A percentile compares a stretch with the other conserved stretches of the same genome.
Conservation (phyloP, 2,797 vertebrate species). For the Gadopsis bispinosus region DNA sequence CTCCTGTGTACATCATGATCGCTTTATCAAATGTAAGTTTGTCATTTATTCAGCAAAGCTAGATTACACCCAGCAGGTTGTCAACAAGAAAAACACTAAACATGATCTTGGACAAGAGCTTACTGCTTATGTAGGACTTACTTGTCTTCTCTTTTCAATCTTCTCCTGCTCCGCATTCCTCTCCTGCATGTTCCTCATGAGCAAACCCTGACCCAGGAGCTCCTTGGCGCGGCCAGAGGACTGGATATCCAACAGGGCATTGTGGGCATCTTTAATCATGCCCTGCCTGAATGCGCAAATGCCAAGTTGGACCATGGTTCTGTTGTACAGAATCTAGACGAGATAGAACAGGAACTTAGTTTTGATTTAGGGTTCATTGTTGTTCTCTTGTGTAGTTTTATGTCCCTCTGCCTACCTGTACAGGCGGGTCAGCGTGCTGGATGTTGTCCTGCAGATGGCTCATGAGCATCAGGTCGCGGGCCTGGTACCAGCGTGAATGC, state of each 20-base stretch:
- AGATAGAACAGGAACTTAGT: neutral
- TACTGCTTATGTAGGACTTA: constrained; percentile 37
- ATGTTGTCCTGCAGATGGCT: constrained; percentile 96
- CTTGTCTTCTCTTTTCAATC: constrained; percentile 93
- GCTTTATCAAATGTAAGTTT: neutral
- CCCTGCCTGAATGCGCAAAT: constrained; percentile 95
- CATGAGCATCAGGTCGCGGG: constrained; percentile 96
- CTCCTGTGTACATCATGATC: neutral
- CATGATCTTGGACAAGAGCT: neutral
- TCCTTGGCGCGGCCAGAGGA: constrained; percentile 94
- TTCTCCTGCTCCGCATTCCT: constrained; percentile 96
- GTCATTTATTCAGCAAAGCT: neutral
- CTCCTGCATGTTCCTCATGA: constrained; percentile 95
- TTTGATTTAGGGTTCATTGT: neutral
- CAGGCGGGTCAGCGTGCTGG: constrained; percentile 93
- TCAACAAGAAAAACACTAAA: neutral
- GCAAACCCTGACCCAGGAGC: constrained; percentile 91
- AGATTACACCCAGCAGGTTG: neutral
- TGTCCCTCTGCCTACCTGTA: constrained; percentile 83
- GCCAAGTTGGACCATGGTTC: constrained; percentile 95
- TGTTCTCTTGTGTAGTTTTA: neutral
- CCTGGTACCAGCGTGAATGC: constrained; percentile 95
- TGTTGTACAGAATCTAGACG: constrained; percentile 92
- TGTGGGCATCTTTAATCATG: constrained; percentile 95
- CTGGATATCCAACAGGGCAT: constrained; percentile 93